Evolutionary conservation across 2,797 vertebrate genomes (phyloP).

Genomic region (Helarctos malayanus): DNA sequence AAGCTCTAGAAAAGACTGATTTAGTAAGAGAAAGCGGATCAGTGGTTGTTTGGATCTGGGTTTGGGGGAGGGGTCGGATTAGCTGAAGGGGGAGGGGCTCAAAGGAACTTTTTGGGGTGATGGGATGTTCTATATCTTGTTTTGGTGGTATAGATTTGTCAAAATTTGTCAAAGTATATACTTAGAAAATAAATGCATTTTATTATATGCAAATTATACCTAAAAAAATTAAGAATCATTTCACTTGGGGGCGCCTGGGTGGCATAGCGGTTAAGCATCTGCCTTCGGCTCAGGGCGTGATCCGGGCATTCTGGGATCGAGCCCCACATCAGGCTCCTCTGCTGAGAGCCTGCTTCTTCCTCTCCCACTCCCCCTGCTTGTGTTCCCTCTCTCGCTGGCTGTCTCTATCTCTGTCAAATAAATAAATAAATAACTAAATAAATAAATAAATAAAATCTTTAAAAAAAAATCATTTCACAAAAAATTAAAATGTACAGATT

Average conservation of each 20-base stretch:
- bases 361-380: too few relatives aligned
- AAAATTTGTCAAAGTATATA: not conserved
- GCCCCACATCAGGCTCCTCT: too few relatives aligned
- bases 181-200: not conserved
- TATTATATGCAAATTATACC: not conserved
- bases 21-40: not conserved
- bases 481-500: not conserved
- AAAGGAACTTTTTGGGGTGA: not conserved
- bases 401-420: too few relatives aligned
- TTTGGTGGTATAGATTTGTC: not conserved
- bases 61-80: not conserved
- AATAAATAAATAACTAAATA: too few relatives aligned
- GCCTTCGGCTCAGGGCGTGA: too few relatives aligned
- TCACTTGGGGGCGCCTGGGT: too few relatives aligned
- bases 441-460: too few relatives aligned
- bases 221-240: not conserved
- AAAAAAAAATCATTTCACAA: not conserved
- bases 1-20: not conserved
- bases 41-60: not conserved
- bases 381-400: too few relatives aligned
- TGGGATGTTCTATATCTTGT: not conserved
- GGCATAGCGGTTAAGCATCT: too few relatives aligned
- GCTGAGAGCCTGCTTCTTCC: too few relatives aligned
- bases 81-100: not conserved
- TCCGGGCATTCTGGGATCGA: too few relatives aligned